phyloP scores from a whole-genome alignment of 2,888 invertebrate species.

The Quadroppia sp. region DNA sequence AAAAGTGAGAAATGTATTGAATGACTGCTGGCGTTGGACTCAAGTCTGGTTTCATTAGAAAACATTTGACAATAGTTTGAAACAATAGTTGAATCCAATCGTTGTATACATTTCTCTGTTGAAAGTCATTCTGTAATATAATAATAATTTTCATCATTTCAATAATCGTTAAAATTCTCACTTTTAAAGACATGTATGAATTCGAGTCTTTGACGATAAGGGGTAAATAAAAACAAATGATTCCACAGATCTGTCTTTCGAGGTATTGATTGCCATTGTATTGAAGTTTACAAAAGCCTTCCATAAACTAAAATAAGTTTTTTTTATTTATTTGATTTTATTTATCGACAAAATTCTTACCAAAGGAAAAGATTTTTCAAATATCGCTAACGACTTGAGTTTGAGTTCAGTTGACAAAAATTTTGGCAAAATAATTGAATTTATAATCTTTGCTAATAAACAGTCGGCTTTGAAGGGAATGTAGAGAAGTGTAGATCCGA shows the following conservation, averaged over 20 bases:
- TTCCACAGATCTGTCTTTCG: slow-evolving; percentile 8
- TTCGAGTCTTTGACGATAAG: background rate
- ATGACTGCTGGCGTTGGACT: background rate
- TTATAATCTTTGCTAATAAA: background rate
- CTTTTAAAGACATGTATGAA: background rate
- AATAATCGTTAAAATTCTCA: background rate
- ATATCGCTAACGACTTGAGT: background rate
- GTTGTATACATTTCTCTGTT: background rate
- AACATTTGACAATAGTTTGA: background rate
- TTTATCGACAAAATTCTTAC: background rate
- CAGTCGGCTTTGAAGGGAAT: background rate
- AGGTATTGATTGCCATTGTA: background rate
- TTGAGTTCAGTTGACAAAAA: background rate
- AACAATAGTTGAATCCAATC: slow-evolving; percentile 4
- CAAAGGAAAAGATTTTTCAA: slow-evolving; percentile 5
- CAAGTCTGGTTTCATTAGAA: background rate
- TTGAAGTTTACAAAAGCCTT: background rate
- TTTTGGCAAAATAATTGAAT: background rate
- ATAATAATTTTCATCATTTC: background rate
- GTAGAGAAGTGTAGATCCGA: background rate
- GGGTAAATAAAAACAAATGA: background rate
- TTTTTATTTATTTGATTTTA: background rate
- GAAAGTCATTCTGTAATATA: slow-evolving; percentile 5
- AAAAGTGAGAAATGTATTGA: background rate
- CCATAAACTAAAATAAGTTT: background rate